Evolutionary conservation across 1,140 invertebrate species (phyloP).

Genomic region (Eciton burchellii): DNA sequence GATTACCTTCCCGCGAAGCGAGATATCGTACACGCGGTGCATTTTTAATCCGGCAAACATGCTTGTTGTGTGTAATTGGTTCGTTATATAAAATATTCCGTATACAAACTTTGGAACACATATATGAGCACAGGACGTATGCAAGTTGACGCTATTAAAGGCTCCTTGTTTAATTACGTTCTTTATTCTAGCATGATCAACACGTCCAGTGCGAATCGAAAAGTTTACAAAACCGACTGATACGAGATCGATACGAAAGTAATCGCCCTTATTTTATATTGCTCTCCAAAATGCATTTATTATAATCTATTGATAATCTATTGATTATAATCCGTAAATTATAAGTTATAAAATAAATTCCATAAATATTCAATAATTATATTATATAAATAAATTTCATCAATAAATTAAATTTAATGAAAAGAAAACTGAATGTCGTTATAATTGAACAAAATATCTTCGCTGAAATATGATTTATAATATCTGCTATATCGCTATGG

Average conservation of each 20-base stretch:
- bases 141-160: background rate
- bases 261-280: background rate
- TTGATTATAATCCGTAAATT: no score
- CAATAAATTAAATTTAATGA: background rate
- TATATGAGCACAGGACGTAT: background rate
- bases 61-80: background rate
- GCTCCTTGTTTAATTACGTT: constrained; percentile 21
- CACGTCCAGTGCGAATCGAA: constrained; percentile 27
- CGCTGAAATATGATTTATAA: no score
- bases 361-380: background rate
- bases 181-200: constrained; percentile 9
- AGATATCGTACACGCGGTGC: background rate
- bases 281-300: constrained; percentile 18
- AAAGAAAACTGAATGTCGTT: no score
- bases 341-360: no score
- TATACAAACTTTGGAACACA: no score
- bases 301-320: no score
- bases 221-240: background rate
- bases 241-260: constrained; percentile 35
- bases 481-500: no score
- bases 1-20: background rate
- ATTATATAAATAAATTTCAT: background rate
- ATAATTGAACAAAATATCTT: no score
- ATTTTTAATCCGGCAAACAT: constrained; percentile 3
- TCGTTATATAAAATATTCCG: constrained; percentile 29